phyloP scores from a whole-genome alignment of 2,797 vertebrate species.

The Neomorphus geoffroyi region DNA sequence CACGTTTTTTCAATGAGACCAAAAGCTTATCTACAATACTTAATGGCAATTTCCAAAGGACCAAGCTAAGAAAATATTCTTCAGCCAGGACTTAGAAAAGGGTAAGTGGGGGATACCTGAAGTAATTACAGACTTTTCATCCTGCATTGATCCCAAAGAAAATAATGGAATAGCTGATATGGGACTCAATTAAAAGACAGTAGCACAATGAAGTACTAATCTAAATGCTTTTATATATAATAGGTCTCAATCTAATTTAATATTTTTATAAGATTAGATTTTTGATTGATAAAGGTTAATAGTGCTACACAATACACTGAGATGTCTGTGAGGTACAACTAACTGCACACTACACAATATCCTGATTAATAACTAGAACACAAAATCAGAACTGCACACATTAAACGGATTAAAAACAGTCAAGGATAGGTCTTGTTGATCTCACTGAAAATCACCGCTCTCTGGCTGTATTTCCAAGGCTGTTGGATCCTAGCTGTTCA shows the following conservation, averaged over 20 bases:
- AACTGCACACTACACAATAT: not conserved
- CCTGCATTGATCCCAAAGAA: not conserved
- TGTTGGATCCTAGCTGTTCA: not conserved
- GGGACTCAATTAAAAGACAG: not conserved
- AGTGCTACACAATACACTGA: not conserved
- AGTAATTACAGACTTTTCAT: not conserved
- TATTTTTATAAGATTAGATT: conserved; percentile 33
- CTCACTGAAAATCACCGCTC: not conserved
- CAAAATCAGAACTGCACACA: not conserved
- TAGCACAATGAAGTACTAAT: not conserved
- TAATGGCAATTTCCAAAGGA: not conserved
- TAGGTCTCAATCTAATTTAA: not conserved
- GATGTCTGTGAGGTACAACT: not conserved
- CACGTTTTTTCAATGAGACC: not conserved
- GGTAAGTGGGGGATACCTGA: not conserved
- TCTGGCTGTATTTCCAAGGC: not conserved
- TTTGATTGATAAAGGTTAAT: conserved; percentile 27
- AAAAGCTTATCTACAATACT: not conserved
- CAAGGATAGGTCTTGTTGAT: not conserved
- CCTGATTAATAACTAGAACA: not conserved
- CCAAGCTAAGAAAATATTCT: not conserved
- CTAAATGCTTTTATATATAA: not conserved
- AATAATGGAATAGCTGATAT: not conserved
- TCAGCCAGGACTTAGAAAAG: not conserved
- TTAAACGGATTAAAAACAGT: not conserved